These are phyloP conservation scores for Caenorhabditis imperialis DNA, from an alignment of 2,888 invertebrate species.

Conservation along the genomic window DNA sequence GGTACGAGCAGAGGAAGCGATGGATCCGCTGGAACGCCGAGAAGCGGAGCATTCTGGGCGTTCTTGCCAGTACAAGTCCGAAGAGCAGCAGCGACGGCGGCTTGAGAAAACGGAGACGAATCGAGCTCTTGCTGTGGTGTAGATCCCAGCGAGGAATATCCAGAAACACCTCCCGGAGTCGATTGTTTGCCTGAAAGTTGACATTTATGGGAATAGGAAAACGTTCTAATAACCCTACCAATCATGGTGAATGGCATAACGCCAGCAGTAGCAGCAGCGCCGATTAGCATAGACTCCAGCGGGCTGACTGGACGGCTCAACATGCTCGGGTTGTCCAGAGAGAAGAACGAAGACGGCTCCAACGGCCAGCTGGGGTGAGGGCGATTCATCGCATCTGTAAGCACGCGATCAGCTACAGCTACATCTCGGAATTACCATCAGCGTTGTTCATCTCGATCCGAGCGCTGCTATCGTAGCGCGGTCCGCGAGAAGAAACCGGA, in stretches of 20 bases:
- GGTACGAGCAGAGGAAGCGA: conserved; percentile 8
- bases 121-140: conserved; percentile 44
- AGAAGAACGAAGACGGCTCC: conserved; percentile 65
- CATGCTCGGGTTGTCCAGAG: conserved; percentile 26
- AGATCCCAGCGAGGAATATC: conserved; percentile 31
- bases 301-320: conserved; percentile 41
- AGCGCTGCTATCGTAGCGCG: conserved; percentile 21
- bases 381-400: conserved; percentile 31
- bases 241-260: conserved; percentile 30
- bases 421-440: conserved; percentile 6
- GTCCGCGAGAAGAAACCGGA: conserved; percentile 34
- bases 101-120: conserved; percentile 17
- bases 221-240: not conserved
- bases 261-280: conserved; percentile 27
- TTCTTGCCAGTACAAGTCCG: conserved; percentile 22
- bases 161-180: conserved; percentile 31
- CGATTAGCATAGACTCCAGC: conserved; percentile 49
- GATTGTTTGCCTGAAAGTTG: conserved; percentile 38
- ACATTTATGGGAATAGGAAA: not conserved
- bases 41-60: conserved; percentile 18
- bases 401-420: too few species aligned
- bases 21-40: too few species aligned
- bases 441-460: not conserved
- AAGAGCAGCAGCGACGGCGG: not conserved
- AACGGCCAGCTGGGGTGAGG: conserved; percentile 68